Percentiles rank a stretch among this genome's conserved stretches.
Conservation (phyloP, 2,888 invertebrate genomes). For the Eurytoma adleriae region DNA sequence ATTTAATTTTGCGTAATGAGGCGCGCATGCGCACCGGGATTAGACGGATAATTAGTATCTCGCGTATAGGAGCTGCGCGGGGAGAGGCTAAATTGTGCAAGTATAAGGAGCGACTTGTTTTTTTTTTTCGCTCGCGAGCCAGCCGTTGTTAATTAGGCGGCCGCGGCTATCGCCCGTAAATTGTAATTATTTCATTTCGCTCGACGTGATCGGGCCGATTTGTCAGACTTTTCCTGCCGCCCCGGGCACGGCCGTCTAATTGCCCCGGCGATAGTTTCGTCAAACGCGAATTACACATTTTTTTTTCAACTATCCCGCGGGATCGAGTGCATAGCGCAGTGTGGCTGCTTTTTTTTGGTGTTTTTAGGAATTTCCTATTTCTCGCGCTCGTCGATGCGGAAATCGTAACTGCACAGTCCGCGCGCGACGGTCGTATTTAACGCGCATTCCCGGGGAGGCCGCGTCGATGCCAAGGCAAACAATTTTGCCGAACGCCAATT, state of each 20-base stretch:
- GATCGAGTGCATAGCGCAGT: too few relatives aligned
- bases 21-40: background rate
- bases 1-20: slow-evolving; percentile 41
- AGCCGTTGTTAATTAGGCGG: slow-evolving; percentile 39
- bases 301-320: too few relatives aligned
- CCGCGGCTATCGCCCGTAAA: slow-evolving; percentile 46
- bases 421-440: too few relatives aligned
- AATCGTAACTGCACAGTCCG: too few relatives aligned
- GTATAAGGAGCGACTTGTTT: slow-evolving; percentile 8
- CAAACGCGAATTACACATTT: too few relatives aligned
- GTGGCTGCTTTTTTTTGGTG: too few relatives aligned
- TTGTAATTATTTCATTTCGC: slow-evolving; percentile 61
- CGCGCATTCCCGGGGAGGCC: too few relatives aligned
- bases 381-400: too few relatives aligned
- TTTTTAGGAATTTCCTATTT: too few relatives aligned
- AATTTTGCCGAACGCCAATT: too few relatives aligned
- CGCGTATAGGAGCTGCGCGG: slow-evolving; percentile 1
- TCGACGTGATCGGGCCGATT: slow-evolving; percentile 60
- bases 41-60: slow-evolving; percentile 47
- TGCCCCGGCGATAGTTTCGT: too few relatives aligned
- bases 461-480: too few relatives aligned
- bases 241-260: background rate
- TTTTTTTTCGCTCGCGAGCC: slow-evolving; percentile 5
- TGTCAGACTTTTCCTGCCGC: slow-evolving; percentile 56
- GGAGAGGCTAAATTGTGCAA: slow-evolving; percentile 21